Percentiles rank a stretch among this genome's conserved stretches.
Conservation (phyloP, 2,797 vertebrate genomes). For the Eulemur mongoz region DNA sequence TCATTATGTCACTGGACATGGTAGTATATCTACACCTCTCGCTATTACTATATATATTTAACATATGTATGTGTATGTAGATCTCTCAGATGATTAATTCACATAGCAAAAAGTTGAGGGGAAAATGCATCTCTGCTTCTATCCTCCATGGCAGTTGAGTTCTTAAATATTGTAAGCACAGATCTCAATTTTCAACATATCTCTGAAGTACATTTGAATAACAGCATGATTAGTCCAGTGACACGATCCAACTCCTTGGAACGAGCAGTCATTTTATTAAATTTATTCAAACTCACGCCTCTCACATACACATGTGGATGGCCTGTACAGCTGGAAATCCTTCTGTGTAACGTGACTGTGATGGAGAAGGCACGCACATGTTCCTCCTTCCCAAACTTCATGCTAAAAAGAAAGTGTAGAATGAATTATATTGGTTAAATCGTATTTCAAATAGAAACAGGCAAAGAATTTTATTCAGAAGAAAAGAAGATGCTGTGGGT, state of each 20-base stretch:
- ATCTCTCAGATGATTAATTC: neutral
- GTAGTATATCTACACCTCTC: neutral
- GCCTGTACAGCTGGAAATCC: neutral
- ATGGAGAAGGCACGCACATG: neutral
- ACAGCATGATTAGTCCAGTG: neutral
- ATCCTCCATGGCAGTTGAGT: neutral
- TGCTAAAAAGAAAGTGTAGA: neutral
- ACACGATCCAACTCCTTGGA: conserved; percentile 1
- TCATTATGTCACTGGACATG: neutral
- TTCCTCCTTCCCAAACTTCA: neutral
- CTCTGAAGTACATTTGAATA: conserved; percentile 43
- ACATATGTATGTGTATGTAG: neutral
- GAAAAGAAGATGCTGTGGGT: neutral
- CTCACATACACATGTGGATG: neutral
- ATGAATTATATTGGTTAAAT: conserved; percentile 17
- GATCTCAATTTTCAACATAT: neutral
- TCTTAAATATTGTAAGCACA: neutral
- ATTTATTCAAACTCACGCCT: neutral
- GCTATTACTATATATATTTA: neutral
- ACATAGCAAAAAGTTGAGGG: neutral
- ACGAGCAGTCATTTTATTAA: conserved; percentile 29
- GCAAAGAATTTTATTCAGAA: conserved; percentile 21
- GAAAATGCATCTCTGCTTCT: neutral
- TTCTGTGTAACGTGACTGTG: neutral
- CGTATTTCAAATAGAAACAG: conserved; percentile 32